These are phyloP conservation scores for Gymnopithys bicolor DNA, from an alignment of 2,797 vertebrate species.

Conservation along the genomic window DNA sequence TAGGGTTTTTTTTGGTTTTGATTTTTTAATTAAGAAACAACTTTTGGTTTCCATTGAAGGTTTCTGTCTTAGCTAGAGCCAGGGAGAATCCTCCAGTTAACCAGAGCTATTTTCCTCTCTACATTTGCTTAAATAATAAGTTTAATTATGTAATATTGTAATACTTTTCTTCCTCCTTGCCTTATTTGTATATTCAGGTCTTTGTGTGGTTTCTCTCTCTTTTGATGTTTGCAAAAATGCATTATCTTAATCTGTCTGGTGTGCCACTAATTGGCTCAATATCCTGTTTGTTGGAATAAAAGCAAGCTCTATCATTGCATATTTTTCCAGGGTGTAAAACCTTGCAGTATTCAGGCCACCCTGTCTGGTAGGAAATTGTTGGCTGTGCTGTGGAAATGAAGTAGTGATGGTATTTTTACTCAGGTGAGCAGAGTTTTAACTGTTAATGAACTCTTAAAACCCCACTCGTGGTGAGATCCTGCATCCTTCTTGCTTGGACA, in stretches of 20 bases:
- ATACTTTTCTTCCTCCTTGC: neutral
- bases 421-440: neutral
- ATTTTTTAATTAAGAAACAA: constrained; percentile 30
- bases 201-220: constrained; percentile 64
- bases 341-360: neutral
- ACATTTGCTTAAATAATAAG: constrained; percentile 19
- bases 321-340: constrained; percentile 52
- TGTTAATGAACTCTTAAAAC: neutral
- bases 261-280: constrained; percentile 70
- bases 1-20: neutral
- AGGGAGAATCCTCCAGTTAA: constrained; percentile 23
- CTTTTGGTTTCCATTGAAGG: neutral
- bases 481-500: neutral
- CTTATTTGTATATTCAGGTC: constrained; percentile 43
- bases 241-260: constrained; percentile 72
- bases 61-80: neutral
- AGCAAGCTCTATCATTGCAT: neutral
- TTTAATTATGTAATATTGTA: constrained; percentile 24
- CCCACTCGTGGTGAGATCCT: neutral
- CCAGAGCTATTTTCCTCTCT: constrained; percentile 18
- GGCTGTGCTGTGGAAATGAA: neutral
- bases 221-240: constrained; percentile 72
- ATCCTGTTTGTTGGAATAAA: constrained; percentile 64
- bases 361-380: neutral
- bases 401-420: neutral